Conservation (phyloP, 2,888 invertebrate species). For the Nemotelus pantherinus region DNA sequence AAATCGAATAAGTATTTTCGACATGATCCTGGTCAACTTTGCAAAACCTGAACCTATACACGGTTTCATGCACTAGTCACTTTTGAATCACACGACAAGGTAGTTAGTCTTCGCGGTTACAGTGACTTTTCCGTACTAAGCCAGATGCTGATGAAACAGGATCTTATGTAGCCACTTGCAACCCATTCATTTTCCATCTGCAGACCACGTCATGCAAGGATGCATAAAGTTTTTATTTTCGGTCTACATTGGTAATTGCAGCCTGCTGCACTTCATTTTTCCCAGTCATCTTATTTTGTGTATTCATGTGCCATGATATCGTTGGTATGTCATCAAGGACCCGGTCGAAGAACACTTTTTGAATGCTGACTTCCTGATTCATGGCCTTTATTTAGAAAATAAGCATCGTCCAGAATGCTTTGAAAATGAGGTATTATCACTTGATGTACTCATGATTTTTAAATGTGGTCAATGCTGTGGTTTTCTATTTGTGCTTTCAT, state of each 20-base stretch:
- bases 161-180: slow-evolving; percentile 39
- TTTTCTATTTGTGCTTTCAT: neutral
- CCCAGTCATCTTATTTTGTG: neutral
- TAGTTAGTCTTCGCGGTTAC: neutral
- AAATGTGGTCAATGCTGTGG: neutral
- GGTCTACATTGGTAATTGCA: slow-evolving; percentile 33
- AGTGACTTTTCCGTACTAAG: slow-evolving; percentile 19
- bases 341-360: neutral
- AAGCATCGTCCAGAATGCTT: neutral
- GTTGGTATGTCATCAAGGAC: slow-evolving; percentile 1
- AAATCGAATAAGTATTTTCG: slow-evolving; percentile 27
- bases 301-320: neutral
- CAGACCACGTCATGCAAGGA: slow-evolving; percentile 1
- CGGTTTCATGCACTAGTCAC: neutral
- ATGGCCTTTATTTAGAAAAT: neutral
- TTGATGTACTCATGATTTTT: neutral
- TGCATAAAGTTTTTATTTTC: slow-evolving; percentile 28
- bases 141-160: neutral
- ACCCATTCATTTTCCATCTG: slow-evolving; percentile 2
- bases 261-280: neutral
- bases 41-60: neutral
- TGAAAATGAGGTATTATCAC: neutral
- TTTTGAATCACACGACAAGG: neutral
- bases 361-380: neutral
- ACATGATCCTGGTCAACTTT: slow-evolving; percentile 21